Base-by-base conservation (phyloP, 2,113 vertebrate species). In the Spilogale gracilis region DNA sequence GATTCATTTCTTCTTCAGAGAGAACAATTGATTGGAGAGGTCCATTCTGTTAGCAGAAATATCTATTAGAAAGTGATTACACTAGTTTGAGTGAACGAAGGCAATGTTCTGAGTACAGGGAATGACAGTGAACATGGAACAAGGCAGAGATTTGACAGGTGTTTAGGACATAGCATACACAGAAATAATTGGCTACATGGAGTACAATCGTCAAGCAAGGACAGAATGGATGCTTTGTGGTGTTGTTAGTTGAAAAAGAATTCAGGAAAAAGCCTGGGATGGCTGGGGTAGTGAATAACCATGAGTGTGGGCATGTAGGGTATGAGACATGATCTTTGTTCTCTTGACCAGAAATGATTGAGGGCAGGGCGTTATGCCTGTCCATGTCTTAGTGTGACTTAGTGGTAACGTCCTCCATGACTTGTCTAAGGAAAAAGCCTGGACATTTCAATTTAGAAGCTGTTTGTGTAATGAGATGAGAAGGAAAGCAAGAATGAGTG, bases 351-450 rank as follows among this genome's bases (percentile, higher is more conserved):
- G 50, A 81, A 73, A 30, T 27, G 12, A 43, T 10, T 13, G 10
- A 32, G 11, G 76, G 30, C 61, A 56, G 7, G 23, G 9, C 2
- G 1, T 23, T 73, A 6, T 4, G 9, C 1, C 3, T 6, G 7
- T 17, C n/a, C 73, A 8, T 5, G 14, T 4, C 20, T 87, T 56
- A 50, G 27, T 27, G 74, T 80, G 56, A 38, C 8, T 84, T 80
- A 27, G 10, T 25, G n/a, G 12, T 21, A 21, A 83, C 20, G 18
- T n/a, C 20, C n/a, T 32, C 9, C 21, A 9, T 65, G 65, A 54
- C 23, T 94, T 73, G 12, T 61, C 43, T 43, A 54, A 92, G 71
- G 32, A 56, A 90, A 87, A 76, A 89, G 11, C 5, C 65, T 90
- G 30, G 2, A 32, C 21, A 52, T 43, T 27, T 82, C 65, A n/a